Conservation (phyloP, 2,888 invertebrate genomes). For the Drosophila pseudotalamancana region DNA sequence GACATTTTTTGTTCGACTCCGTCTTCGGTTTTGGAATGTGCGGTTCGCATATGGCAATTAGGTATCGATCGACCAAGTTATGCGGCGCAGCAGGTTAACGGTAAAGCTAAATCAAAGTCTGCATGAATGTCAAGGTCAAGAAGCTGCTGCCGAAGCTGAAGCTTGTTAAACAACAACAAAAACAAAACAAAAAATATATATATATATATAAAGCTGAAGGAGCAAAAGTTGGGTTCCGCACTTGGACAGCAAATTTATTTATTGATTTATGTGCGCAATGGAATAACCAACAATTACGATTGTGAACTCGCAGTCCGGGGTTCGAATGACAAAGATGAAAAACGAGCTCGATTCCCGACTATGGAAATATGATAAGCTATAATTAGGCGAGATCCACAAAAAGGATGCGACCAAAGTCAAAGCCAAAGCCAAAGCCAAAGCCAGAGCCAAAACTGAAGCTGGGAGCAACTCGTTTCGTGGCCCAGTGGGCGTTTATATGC, state of each 20-base stretch:
- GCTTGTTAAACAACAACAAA: conserved; percentile 17
- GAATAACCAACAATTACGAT: conserved; percentile 73
- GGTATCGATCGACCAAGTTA: conserved; percentile 45
- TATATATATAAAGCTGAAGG: conserved; percentile 12
- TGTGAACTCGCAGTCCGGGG: not conserved
- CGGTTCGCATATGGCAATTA: conserved; percentile 57
- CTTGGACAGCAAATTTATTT: conserved; percentile 13
- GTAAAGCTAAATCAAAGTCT: conserved; percentile 39
- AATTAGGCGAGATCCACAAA: conserved; percentile 71
- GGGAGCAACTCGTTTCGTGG: conserved; percentile 9
- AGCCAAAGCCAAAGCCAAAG: not conserved
- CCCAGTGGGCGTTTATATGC: conserved; percentile 80
- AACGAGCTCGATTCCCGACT: conserved; percentile 78
- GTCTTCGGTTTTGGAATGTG: conserved; percentile 34
- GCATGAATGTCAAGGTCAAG: conserved; percentile 71
- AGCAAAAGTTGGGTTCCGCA: not conserved
- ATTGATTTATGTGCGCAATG: conserved; percentile 77
- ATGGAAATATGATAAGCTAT: conserved; percentile 84
- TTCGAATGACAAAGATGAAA: conserved; percentile 78
- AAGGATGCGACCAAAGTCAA: not conserved
- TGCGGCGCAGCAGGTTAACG: conserved; percentile 32
- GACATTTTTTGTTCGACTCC: conserved; percentile 60
- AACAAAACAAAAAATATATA: too few species aligned
- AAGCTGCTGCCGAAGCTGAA: not conserved
- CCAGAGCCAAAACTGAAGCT: conserved; percentile 55